Conservation (phyloP, 2,888 invertebrate genomes). For the Omphaloscelis lunosa region DNA sequence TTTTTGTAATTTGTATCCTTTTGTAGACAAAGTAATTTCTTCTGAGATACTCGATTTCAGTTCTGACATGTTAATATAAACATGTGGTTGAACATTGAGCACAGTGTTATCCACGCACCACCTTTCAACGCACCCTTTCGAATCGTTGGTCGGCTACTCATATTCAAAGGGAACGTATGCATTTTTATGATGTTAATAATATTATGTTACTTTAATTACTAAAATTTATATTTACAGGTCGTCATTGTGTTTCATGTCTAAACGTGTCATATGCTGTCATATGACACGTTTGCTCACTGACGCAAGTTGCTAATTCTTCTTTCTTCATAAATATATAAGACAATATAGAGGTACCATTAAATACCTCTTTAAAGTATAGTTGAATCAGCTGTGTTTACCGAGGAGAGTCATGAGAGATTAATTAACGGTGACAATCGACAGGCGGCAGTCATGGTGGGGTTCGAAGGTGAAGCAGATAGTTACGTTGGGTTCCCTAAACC, state of each 20-base stretch:
- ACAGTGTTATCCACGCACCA: slow-evolving; percentile 66
- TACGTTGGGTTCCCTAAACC: not conserved
- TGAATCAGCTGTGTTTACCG: not conserved
- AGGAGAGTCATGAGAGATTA: not conserved
- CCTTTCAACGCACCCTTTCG: slow-evolving; percentile 67
- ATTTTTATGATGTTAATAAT: slow-evolving; percentile 76
- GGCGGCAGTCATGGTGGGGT: not conserved
- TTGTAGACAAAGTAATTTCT: slow-evolving; percentile 86
- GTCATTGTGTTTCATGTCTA: slow-evolving; percentile 71
- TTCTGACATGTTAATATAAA: slow-evolving; percentile 85
- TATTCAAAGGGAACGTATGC: slow-evolving; percentile 75
- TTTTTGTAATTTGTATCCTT: slow-evolving; percentile 92
- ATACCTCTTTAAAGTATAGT: slow-evolving; percentile 11
- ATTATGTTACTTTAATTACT: slow-evolving; percentile 43
- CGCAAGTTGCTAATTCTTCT: slow-evolving; percentile 33
- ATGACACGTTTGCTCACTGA: slow-evolving; percentile 50
- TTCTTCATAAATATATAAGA: slow-evolving; percentile 47
- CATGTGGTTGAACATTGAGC: slow-evolving; percentile 73
- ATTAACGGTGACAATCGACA: not conserved
- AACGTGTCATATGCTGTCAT: slow-evolving; percentile 51
- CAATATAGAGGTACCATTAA: slow-evolving; percentile 6
- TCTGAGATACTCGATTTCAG: slow-evolving; percentile 85
- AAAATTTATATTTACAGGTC: slow-evolving; percentile 68
- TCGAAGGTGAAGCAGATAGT: not conserved
- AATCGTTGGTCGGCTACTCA: slow-evolving; percentile 71